phyloP scores from a whole-genome alignment of 2,113 vertebrate species.

The Paedocypris sp. region DNA sequence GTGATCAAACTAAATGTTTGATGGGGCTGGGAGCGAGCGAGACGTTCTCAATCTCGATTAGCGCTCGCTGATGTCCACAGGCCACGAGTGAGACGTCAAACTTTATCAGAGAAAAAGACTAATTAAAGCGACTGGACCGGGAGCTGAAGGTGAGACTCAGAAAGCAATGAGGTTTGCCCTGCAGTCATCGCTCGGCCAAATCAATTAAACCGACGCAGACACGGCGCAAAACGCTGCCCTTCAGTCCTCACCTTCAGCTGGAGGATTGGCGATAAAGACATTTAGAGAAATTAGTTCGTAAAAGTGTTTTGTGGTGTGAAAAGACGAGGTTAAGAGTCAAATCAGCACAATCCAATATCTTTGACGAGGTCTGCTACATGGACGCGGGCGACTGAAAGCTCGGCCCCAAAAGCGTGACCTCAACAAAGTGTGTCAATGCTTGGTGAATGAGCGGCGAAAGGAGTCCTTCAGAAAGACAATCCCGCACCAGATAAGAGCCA shows the following conservation, averaged over 20 bases:
- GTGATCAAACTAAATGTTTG: too few relatives aligned
- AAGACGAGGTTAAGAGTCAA: conserved; percentile 1
- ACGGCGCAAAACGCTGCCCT: neutral
- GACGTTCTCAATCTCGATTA: neutral
- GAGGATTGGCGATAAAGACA: neutral
- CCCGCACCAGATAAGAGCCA: too few relatives aligned
- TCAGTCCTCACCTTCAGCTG: conserved; percentile 5
- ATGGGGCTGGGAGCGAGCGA: too few relatives aligned
- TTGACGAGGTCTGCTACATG: neutral
- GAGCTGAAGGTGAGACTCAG: conserved; percentile 13
- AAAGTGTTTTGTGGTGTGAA: conserved; percentile 15
- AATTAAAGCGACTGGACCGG: conserved; percentile 17
- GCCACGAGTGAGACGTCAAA: neutral
- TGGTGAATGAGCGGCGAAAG: neutral
- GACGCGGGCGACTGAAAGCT: neutral
- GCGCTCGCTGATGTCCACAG: neutral
- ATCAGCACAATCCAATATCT: conserved; percentile 16
- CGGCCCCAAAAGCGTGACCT: neutral
- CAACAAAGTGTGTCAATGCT: neutral
- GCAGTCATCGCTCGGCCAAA: neutral
- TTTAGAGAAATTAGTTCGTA: conserved; percentile 5
- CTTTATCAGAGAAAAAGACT: conserved; percentile 15
- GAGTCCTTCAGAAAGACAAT: too few relatives aligned
- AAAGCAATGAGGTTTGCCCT: conserved; percentile 1
- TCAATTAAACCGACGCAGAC: conserved; percentile 10